Evolutionary conservation across 2,797 vertebrate species (phyloP).

Genomic region (Catostomus latipinnis): DNA sequence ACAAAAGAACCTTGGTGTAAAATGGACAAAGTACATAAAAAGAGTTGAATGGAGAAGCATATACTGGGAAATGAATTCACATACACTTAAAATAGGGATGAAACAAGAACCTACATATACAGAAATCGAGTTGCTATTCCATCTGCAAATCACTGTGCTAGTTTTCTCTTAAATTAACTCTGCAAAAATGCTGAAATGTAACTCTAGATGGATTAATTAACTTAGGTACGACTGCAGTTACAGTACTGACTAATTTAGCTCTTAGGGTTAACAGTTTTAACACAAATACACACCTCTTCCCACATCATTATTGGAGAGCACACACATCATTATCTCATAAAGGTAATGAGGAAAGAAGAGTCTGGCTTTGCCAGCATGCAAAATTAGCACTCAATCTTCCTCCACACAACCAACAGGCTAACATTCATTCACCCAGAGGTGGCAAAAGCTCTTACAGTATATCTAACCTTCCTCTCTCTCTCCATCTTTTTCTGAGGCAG

Average conservation of each 20-base stretch:
- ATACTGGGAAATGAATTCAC: too few species aligned
- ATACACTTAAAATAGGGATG: too few species aligned
- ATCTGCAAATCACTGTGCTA: neutral
- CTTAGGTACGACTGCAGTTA: conserved; percentile 20
- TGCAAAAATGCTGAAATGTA: neutral
- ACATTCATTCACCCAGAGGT: conserved; percentile 60
- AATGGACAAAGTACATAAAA: too few species aligned
- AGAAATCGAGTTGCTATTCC: neutral
- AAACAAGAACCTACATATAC: too few species aligned
- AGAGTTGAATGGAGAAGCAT: too few species aligned
- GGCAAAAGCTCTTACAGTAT: conserved; percentile 62
- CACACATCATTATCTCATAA: conserved; percentile 59
- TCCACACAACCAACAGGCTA: neutral
- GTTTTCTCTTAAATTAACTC: neutral
- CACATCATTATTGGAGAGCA: conserved; percentile 34
- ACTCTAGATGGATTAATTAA: conserved; percentile 18
- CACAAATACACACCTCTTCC: conserved; percentile 44
- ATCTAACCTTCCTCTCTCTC: conserved; percentile 2
- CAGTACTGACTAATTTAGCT: conserved; percentile 34
- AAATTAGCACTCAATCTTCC: conserved; percentile 52
- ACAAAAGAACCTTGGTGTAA: too few species aligned
- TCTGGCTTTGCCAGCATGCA: conserved; percentile 45
- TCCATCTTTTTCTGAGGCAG: conserved; percentile 32
- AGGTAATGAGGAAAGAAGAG: conserved; percentile 48
- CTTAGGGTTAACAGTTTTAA: conserved; percentile 37